Evolutionary conservation across 1,140 invertebrate species (phyloP).

Genomic region (Rhynchophorus ferrugineus): DNA sequence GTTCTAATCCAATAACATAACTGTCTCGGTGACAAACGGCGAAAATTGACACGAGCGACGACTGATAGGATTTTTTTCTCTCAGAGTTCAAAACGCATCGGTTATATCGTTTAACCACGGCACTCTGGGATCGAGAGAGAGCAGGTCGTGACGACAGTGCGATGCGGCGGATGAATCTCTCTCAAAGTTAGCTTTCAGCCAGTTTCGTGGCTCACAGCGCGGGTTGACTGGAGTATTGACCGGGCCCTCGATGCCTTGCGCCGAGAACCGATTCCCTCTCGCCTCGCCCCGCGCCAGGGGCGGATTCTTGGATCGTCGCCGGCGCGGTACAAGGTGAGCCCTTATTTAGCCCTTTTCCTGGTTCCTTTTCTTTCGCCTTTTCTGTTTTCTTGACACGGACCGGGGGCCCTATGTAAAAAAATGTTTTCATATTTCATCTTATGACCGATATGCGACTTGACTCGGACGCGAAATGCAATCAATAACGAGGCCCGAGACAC

Average conservation of each 20-base stretch:
- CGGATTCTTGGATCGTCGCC: constrained; percentile 16
- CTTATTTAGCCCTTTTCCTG: constrained; percentile 7
- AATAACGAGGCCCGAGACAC: background rate
- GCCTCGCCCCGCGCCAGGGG: constrained; percentile 26
- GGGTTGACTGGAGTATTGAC: constrained; percentile 29
- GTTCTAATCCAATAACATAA: background rate
- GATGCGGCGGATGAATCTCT: constrained; percentile 15
- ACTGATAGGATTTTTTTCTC: background rate
- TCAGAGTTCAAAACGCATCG: background rate
- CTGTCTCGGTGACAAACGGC: background rate
- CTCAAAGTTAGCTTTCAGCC: constrained; percentile 16
- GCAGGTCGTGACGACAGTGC: constrained; percentile 1
- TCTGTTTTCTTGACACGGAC: constrained; percentile 4
- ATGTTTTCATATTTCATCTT: background rate
- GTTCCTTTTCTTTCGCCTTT: background rate
- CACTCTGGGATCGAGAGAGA: background rate
- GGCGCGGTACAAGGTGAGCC: constrained; percentile 1
- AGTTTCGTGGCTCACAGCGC: constrained; percentile 4
- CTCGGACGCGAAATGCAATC: background rate
- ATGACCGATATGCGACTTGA: background rate
- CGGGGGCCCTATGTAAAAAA: background rate
- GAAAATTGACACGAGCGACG: background rate
- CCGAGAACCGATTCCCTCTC: constrained; percentile 19
- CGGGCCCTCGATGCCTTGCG: constrained; percentile 34
- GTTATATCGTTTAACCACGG: background rate